Evolutionary conservation across 2,888 invertebrate species (phyloP), one percentile per base, ranked within the genome.

Genomic region (Clanis bilineata): DNA sequence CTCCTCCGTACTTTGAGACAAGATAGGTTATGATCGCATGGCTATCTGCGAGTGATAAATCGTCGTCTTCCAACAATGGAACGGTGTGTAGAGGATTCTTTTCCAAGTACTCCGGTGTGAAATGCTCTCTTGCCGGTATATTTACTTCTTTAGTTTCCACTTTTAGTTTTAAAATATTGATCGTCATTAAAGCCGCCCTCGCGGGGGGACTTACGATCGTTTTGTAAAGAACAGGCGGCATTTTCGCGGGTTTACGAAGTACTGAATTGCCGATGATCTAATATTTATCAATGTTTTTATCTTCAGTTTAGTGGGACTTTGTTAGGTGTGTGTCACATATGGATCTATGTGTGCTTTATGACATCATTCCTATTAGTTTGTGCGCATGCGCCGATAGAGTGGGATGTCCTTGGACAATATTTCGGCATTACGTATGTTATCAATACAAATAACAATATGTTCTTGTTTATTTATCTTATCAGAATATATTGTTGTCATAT

Each of bases 41-140:
- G 43, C 83, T 83, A 54, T 83, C 83, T 0, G 76, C 65, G 0
- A 82, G 56, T 0, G 69, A 62, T 15, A 79, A 71, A 25, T 73
- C 76, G 12, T 71, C 74, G 59, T 82, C 83, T 76, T 83, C 81
- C 2, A 83, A 62, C 15, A 83, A 44, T 0, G 83, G 83, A 3
- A 83, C 73, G 1, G 83, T 76, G 60, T 82, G 82, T n/a, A 80
- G 57, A 1, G 82, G 83, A 5, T 83, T 83, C 54, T 80, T 82
- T 44, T 69, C 64, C 38, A 83, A 56, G 56, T 74, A 83, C 2
- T 81, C 80, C 0, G 73, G 73, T 21, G 68, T 67, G 36, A 63
- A 70, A 41, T 82, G 77, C 0, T 81, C 79, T 41, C 74, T 73
- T 2, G 58, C 58, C 0, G 75, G 66, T n/a, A 81, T 58, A 41